These are phyloP conservation scores for Tubulanus polymorphus DNA, from an alignment of 2,888 invertebrate species.

Conservation along the genomic window DNA sequence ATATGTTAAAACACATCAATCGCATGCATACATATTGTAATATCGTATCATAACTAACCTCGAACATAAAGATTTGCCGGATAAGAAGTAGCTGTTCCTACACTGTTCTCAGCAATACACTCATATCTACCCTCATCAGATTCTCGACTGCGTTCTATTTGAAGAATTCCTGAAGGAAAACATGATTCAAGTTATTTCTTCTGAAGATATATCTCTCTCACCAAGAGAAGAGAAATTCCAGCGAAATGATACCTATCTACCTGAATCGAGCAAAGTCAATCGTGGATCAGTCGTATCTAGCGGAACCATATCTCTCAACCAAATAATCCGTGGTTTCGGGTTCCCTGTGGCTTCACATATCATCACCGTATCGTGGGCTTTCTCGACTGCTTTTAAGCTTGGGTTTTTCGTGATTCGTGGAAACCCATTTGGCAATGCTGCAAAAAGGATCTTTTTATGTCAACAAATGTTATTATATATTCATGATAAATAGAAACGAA, in stretches of 20 bases:
- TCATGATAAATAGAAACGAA: too few relatives aligned
- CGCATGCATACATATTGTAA: too few relatives aligned
- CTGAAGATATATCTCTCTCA: too few relatives aligned
- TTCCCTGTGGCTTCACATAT: slow-evolving; percentile 83
- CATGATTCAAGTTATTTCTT: too few relatives aligned
- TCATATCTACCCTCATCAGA: not conserved
- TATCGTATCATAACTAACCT: too few relatives aligned
- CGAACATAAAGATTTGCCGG: not conserved
- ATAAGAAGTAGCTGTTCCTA: not conserved
- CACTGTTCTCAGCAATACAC: not conserved
- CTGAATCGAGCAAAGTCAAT: slow-evolving; percentile 31
- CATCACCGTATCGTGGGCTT: slow-evolving; percentile 84
- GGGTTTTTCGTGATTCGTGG: slow-evolving; percentile 85
- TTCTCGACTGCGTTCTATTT: not conserved
- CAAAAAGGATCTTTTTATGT: too few relatives aligned
- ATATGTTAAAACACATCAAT: too few relatives aligned
- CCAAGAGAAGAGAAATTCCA: too few relatives aligned
- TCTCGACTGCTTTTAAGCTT: slow-evolving; percentile 89
- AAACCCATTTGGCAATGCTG: slow-evolving; percentile 86
- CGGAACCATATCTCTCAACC: slow-evolving; percentile 80
- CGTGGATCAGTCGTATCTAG: slow-evolving; percentile 67
- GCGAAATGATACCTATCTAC: too few relatives aligned
- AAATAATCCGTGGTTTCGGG: slow-evolving; percentile 75
- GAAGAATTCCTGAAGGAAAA: not conserved
- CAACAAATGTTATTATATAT: too few relatives aligned